These are phyloP conservation scores for Siderastrea radians DNA, from an alignment of 92 coral and sea anemone species.

Conservation along the genomic window DNA sequence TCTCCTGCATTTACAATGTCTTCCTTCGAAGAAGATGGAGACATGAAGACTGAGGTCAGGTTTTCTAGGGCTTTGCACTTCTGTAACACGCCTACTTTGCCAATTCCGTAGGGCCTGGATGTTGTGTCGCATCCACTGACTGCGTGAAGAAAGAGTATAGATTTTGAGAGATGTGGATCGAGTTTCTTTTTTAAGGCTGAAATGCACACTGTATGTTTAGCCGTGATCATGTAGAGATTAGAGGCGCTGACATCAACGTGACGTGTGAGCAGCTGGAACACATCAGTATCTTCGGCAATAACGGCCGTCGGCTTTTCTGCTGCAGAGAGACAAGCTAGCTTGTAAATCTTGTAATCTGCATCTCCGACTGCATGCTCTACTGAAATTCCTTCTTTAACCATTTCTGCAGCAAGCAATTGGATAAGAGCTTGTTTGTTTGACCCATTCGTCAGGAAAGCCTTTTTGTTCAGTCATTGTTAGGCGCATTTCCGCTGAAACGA, in stretches of 20 bases:
- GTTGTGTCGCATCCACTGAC: background rate
- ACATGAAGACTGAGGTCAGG: background rate
- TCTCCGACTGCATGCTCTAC: background rate
- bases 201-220: constrained; percentile 10
- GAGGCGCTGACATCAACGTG: background rate
- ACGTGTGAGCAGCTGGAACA: constrained; percentile 11
- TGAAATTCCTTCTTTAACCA: background rate
- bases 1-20: constrained; percentile 15
- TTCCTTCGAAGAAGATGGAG: background rate
- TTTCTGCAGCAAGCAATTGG: constrained; percentile 9
- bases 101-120: constrained; percentile 31
- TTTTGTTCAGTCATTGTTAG: constrained; percentile 20
- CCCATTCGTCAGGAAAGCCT: constrained; percentile 27
- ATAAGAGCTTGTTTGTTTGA: constrained; percentile 10
- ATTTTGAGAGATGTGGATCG: constrained; percentile 5
- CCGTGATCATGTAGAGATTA: constrained; percentile 34
- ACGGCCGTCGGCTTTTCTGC: background rate
- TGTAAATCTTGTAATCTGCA: constrained; percentile 34
- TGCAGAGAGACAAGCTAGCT: constrained; percentile 2
- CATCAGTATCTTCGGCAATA: constrained; percentile 5
- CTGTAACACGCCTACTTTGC: constrained; percentile 21
- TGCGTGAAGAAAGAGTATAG: constrained; percentile 22
- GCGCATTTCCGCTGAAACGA: background rate
- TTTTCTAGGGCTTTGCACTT: constrained; percentile 21
- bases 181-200: background rate